Evolutionary conservation across 2,113 vertebrate species (phyloP).

Genomic region (Fulica atra): DNA sequence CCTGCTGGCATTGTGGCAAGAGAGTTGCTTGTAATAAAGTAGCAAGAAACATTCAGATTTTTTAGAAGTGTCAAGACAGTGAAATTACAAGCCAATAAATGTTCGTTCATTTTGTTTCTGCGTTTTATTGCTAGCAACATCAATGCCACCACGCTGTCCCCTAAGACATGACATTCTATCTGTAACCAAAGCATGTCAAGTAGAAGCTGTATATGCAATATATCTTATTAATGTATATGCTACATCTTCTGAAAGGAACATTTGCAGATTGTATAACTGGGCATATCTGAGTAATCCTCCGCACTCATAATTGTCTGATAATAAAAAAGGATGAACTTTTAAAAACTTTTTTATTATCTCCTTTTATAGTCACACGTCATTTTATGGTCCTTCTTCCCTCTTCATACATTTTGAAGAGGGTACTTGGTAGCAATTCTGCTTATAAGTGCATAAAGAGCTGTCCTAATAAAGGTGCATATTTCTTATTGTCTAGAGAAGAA

Average conservation of each 20-base stretch:
- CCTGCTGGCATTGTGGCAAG: not conserved
- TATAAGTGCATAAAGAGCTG: not conserved
- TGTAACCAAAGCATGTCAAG: constrained; percentile 1
- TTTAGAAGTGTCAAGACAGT: not conserved
- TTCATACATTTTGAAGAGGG: not conserved
- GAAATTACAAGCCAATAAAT: not conserved
- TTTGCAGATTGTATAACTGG: constrained; percentile 31
- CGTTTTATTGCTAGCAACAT: not conserved
- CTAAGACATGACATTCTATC: not conserved
- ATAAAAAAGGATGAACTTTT: constrained; percentile 34
- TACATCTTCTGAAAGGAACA: not conserved
- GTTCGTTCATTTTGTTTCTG: not conserved
- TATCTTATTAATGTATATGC: not conserved
- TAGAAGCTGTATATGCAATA: not conserved
- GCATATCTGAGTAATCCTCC: constrained; percentile 26
- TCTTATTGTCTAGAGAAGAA: not conserved
- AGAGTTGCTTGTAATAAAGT: not conserved
- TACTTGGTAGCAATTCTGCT: not conserved
- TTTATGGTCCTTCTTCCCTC: not conserved
- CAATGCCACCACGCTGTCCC: not conserved
- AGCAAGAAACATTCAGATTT: not conserved
- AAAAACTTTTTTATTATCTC: constrained; percentile 17
- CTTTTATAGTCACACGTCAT: not conserved
- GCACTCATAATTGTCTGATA: constrained; percentile 33
- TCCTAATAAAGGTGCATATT: not conserved